Conservation (phyloP, 2,797 vertebrate genomes). For the Spinus olivaceus region DNA sequence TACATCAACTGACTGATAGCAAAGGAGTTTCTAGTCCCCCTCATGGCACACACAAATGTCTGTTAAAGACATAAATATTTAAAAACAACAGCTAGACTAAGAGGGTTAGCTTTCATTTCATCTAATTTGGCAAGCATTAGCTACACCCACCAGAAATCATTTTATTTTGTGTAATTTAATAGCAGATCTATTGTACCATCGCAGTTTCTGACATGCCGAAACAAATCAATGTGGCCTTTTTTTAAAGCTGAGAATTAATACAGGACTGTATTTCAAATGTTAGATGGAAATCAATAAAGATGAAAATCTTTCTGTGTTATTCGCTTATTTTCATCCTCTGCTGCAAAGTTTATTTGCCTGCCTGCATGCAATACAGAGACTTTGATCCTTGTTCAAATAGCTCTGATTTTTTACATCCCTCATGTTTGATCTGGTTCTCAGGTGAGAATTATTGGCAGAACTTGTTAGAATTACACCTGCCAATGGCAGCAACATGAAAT, state of each 20-base stretch:
- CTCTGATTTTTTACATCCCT: background rate
- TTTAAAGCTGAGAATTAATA: constrained; percentile 44
- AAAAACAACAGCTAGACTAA: constrained; percentile 78
- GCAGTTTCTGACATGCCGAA: constrained; percentile 60
- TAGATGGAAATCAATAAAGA: constrained; percentile 37
- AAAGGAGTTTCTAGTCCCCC: constrained; percentile 75
- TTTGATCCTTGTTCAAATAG: constrained; percentile 54
- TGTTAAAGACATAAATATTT: constrained; percentile 82
- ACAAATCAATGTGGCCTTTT: constrained; percentile 63
- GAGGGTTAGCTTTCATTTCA: constrained; percentile 76
- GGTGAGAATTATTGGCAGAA: constrained; percentile 35
- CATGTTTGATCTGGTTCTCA: constrained; percentile 47
- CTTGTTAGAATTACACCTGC: constrained; percentile 41
- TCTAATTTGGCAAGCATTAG: constrained; percentile 74
- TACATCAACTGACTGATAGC: constrained; percentile 71
- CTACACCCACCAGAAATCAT: constrained; percentile 75
- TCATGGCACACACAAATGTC: constrained; percentile 73
- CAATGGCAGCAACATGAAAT: background rate
- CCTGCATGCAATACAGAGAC: background rate
- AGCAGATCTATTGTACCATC: constrained; percentile 71
- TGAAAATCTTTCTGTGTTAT: background rate
- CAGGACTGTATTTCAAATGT: constrained; percentile 43
- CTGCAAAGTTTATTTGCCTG: constrained; percentile 52
- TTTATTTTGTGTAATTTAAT: constrained; percentile 75
- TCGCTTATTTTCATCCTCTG: constrained; percentile 58